These are phyloP conservation scores for Hyposmocoma kahamanoa DNA, from an alignment of 1,140 invertebrate species.

Conservation along the genomic window DNA sequence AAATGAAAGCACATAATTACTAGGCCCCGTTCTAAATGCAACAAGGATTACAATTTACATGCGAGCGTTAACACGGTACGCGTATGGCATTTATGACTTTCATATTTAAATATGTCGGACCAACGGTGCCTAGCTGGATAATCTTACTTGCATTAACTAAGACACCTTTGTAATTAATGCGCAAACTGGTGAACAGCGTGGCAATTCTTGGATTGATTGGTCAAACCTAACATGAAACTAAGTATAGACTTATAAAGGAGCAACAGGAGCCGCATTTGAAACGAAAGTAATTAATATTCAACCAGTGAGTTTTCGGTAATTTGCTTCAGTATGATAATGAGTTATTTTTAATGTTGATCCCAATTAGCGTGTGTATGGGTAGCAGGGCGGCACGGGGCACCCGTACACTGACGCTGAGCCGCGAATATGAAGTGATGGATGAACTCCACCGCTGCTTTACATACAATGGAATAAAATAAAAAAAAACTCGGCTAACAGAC, in stretches of 20 bases:
- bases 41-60: constrained; percentile 70
- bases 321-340: constrained; percentile 14
- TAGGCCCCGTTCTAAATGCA: constrained; percentile 67
- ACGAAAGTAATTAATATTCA: no score
- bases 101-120: constrained; percentile 47
- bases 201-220: no score
- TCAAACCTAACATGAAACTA: no score
- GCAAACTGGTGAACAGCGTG: no score
- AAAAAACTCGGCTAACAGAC: constrained; percentile 34
- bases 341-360: constrained; percentile 22
- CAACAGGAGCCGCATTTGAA: no score
- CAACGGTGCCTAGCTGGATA: neutral
- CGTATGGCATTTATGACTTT: constrained; percentile 67
- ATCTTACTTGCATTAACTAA: no score
- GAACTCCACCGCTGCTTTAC: constrained; percentile 44
- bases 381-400: constrained; percentile 27
- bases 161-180: no score
- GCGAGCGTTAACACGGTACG: constrained; percentile 57
- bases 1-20: constrained; percentile 73
- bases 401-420: constrained; percentile 24
- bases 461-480: constrained; percentile 60
- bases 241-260: no score
- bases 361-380: constrained; percentile 36
- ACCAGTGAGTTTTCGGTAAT: no score
- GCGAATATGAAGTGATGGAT: constrained; percentile 62